These are phyloP conservation scores for Valencia hispanica DNA, from an alignment of 2,797 vertebrate genomes.

Conservation along the genomic window DNA sequence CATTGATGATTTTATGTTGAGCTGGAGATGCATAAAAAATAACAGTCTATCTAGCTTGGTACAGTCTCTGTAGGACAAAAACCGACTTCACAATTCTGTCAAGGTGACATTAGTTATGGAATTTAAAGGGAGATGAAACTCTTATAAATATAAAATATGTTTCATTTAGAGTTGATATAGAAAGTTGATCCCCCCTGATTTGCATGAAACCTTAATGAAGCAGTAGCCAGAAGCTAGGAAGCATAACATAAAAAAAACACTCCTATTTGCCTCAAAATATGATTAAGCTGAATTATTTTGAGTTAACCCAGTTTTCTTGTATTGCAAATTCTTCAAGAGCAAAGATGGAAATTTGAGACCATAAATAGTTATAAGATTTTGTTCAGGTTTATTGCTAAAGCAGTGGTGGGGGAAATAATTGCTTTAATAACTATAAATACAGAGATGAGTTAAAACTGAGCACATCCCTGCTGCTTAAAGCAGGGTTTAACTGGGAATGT, in stretches of 20 bases:
- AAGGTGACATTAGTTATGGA: slow-evolving; percentile 3
- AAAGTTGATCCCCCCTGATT: not conserved
- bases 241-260: not conserved
- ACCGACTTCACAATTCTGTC: slow-evolving; percentile 43
- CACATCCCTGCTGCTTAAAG: too few relatives aligned
- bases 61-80: slow-evolving; percentile 43
- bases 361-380: too few relatives aligned
- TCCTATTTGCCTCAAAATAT: not conserved
- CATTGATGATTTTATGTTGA: slow-evolving; percentile 49
- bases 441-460: too few relatives aligned
- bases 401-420: too few relatives aligned
- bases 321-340: not conserved
- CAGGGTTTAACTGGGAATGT: too few relatives aligned
- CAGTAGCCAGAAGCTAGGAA: not conserved
- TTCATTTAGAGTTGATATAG: not conserved
- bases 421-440: too few relatives aligned
- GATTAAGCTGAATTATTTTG: not conserved
- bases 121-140: not conserved
- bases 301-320: not conserved
- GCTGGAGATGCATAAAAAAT: slow-evolving; percentile 24
- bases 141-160: not conserved
- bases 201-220: not conserved
- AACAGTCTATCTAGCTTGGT: slow-evolving; percentile 45
- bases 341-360: too few relatives aligned
- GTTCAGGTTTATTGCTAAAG: too few relatives aligned